phyloP scores from a whole-genome alignment of 2,888 invertebrate species.

The Alloscopus bannaensis region DNA sequence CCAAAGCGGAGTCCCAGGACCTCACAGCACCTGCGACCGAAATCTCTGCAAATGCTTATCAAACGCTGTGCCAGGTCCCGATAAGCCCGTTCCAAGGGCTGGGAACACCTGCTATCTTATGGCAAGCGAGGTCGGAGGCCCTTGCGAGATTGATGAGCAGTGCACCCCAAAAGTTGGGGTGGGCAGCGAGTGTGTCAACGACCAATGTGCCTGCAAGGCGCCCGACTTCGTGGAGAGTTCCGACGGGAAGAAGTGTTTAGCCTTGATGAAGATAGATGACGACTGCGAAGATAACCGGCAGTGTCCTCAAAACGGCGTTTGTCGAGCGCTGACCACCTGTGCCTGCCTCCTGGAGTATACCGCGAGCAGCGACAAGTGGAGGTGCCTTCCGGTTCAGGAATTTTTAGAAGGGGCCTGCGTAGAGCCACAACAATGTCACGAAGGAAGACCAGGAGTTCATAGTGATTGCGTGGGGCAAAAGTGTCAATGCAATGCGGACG shows the following conservation, averaged over 20 bases:
- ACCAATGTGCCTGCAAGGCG: not conserved
- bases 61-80: not conserved
- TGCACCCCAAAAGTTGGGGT: not conserved
- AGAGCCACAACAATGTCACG: not conserved
- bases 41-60: not conserved
- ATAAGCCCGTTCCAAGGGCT: too few relatives aligned
- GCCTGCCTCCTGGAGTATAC: too few relatives aligned
- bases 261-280: too few relatives aligned
- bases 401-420: not conserved
- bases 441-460: not conserved
- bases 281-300: too few relatives aligned
- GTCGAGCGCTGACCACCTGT: too few relatives aligned
- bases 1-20: not conserved
- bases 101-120: too few relatives aligned
- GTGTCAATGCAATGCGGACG: not conserved
- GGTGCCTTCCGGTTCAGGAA: not conserved
- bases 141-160: not conserved
- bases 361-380: not conserved
- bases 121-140: not conserved
- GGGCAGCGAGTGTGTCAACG: not conserved
- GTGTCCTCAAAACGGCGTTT: too few relatives aligned
- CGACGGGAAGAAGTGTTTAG: not conserved
- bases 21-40: not conserved
- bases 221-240: not conserved
- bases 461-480: slow-evolving; percentile 2